Evolutionary conservation across 2,797 vertebrate genomes (phyloP).

Genomic region (Poecilia wingei): DNA sequence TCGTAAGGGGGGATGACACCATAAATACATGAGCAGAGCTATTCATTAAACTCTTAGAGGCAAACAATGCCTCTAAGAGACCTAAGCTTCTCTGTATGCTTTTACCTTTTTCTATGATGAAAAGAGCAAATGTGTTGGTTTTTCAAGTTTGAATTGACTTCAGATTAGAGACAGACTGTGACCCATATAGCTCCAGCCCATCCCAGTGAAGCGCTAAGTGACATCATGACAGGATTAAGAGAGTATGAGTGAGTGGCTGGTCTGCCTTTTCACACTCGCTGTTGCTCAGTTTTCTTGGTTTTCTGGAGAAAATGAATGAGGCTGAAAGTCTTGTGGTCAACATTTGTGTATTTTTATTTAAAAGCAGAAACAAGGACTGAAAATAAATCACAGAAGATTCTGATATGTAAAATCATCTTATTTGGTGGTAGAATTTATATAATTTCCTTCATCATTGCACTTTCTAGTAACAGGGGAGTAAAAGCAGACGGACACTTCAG

Average conservation of each 20-base stretch:
- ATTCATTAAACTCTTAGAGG: not conserved
- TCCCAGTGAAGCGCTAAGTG: slow-evolving; percentile 51
- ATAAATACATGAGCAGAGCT: not conserved
- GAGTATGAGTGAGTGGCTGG: slow-evolving; percentile 14
- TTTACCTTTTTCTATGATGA: not conserved
- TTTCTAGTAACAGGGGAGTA: not conserved
- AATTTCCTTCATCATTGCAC: not conserved
- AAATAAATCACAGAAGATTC: not conserved
- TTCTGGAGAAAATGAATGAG: slow-evolving; percentile 1
- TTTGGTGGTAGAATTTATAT: not conserved
- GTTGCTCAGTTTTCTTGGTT: not conserved
- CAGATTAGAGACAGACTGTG: slow-evolving; percentile 42
- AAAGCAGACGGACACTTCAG: not conserved
- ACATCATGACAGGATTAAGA: slow-evolving; percentile 57
- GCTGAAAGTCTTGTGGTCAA: not conserved
- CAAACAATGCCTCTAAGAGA: not conserved
- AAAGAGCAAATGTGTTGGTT: not conserved
- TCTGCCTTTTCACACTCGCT: slow-evolving; percentile 6
- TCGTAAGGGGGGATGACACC: not conserved
- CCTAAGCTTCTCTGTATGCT: not conserved
- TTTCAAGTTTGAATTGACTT: slow-evolving; percentile 14
- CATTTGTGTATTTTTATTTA: slow-evolving; percentile 4
- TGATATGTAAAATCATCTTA: slow-evolving; percentile 1
- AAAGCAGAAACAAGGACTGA: slow-evolving; percentile 10
- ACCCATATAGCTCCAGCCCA: slow-evolving; percentile 55